These are phyloP conservation scores for Eciton burchellii DNA, from an alignment of 1,140 invertebrate genomes.

Conservation along the genomic window DNA sequence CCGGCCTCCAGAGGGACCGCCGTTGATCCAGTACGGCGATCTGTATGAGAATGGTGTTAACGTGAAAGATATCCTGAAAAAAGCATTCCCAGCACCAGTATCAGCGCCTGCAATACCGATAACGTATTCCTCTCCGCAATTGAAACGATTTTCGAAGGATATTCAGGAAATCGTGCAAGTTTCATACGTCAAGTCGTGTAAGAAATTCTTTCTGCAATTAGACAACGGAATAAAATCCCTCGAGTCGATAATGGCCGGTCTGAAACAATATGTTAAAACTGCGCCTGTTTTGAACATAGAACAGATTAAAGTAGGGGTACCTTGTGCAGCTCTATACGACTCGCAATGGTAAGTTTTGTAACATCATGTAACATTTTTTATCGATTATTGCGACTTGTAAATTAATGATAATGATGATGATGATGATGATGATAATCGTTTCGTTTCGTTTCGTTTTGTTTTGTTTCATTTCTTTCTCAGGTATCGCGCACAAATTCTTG, in stretches of 20 bases:
- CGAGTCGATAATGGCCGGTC: conserved; percentile 70
- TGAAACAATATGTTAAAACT: conserved; percentile 66
- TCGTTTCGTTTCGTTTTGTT: too few relatives aligned
- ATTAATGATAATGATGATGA: conserved; percentile 20
- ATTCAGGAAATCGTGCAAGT: conserved; percentile 87
- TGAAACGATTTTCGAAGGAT: conserved; percentile 78
- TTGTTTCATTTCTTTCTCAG: conserved; percentile 72
- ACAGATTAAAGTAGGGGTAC: conserved; percentile 86
- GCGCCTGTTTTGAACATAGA: conserved; percentile 82
- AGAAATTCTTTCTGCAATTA: conserved; percentile 90
- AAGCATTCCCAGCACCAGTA: conserved; percentile 78
- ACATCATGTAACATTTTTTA: conserved; percentile 26
- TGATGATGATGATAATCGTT: not conserved
- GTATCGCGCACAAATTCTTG: conserved; percentile 88
- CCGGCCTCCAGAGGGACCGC: conserved; percentile 88
- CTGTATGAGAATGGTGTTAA: conserved; percentile 87
- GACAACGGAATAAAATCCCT: conserved; percentile 87
- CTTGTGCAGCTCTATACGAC: conserved; percentile 91
- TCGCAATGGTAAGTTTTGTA: conserved; percentile 88
- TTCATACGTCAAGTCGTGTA: conserved; percentile 89
- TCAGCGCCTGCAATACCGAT: conserved; percentile 61
- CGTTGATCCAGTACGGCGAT: conserved; percentile 90
- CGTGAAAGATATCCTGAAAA: conserved; percentile 86
- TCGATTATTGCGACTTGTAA: not conserved
- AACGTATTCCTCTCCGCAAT: conserved; percentile 85